phyloP scores from a whole-genome alignment of 2,113 vertebrate genomes.

The Elaphurus davidianus region DNA sequence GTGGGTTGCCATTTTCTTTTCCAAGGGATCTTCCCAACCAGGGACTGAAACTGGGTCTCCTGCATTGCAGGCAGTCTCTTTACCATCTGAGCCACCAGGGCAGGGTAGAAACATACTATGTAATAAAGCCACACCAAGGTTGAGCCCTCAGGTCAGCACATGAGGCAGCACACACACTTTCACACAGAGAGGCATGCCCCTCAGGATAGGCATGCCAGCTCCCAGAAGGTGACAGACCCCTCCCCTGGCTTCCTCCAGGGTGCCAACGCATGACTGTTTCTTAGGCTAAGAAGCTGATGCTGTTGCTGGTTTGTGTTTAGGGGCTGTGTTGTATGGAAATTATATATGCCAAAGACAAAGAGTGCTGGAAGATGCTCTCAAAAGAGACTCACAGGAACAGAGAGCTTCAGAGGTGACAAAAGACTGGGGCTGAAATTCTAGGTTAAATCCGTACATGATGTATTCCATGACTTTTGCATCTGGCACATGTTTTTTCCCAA shows the following conservation, averaged over 20 bases:
- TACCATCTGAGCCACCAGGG: not conserved
- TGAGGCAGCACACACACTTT: not conserved
- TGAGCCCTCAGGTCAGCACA: not conserved
- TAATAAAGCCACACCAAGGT: not conserved
- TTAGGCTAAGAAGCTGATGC: not conserved
- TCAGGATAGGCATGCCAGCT: rapidly evolving
- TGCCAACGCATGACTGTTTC: not conserved
- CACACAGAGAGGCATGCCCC: not conserved
- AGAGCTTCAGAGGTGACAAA: not conserved
- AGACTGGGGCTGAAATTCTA: not conserved
- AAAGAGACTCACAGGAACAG: not conserved
- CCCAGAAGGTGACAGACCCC: not conserved
- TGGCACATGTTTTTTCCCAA: not conserved
- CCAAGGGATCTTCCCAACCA: not conserved
- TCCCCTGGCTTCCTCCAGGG: no score
- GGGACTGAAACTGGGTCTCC: not conserved
- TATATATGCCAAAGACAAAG: not conserved
- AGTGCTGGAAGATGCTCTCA: not conserved
- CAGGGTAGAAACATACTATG: not conserved
- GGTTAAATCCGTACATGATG: not conserved
- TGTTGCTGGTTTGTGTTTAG: not conserved
- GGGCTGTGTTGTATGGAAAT: not conserved
- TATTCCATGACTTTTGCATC: not conserved
- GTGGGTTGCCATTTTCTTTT: not conserved
- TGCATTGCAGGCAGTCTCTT: not conserved